Conservation (phyloP, 37 sponge, comb jelly and placozoan genomes). For the Cliona cf. orientalis region DNA sequence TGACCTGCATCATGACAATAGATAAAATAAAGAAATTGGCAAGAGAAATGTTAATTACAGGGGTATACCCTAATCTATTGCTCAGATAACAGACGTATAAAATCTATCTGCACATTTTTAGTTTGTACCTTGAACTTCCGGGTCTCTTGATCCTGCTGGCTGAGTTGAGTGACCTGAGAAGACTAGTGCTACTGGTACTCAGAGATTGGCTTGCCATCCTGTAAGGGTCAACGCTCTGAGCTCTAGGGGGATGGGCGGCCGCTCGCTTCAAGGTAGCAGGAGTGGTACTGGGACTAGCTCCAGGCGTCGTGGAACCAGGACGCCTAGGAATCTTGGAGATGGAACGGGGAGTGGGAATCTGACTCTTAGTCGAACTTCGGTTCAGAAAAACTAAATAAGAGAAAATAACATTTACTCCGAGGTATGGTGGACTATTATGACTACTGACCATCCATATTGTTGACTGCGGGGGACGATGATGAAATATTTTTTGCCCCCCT, state of each 20-base stretch:
- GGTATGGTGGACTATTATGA: background rate
- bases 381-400: background rate
- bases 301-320: constrained; percentile 53
- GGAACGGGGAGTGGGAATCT: constrained; percentile 15
- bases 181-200: background rate
- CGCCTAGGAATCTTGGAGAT: background rate
- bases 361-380: background rate
- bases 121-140: constrained; percentile 18
- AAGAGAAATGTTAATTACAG: background rate
- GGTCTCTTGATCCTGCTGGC: constrained; percentile 8
- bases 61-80: background rate
- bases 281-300: constrained; percentile 24
- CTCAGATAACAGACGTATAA: background rate
- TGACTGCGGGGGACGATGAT: constrained; percentile 32
- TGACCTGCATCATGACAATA: constrained; percentile 8
- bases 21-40: background rate
- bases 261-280: background rate
- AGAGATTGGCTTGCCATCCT: constrained; percentile 25
- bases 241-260: constrained; percentile 30
- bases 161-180: background rate
- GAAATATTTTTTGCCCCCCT: background rate
- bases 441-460: constrained; percentile 2
- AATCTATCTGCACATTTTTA: background rate
- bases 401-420: background rate
- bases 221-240: constrained; percentile 55